Conservation (phyloP, 2,888 invertebrate species). For the Pharmacophagus antenor region DNA sequence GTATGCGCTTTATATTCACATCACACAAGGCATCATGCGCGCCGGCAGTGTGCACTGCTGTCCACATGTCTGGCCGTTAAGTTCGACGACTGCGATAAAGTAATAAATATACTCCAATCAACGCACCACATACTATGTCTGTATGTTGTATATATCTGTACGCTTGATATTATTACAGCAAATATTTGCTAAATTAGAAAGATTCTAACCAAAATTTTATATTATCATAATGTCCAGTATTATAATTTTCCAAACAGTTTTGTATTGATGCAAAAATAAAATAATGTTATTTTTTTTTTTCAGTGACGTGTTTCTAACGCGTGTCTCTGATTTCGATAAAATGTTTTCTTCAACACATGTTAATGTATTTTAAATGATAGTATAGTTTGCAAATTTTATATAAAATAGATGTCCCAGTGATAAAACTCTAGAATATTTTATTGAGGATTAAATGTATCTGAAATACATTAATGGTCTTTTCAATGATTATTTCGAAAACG, state of each 20-base stretch:
- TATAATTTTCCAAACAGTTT: too few species aligned
- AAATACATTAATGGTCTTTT: not conserved
- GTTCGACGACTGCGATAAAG: constrained; percentile 71
- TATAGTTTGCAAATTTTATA: constrained; percentile 7
- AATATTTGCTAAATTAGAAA: too few species aligned
- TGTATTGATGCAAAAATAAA: too few species aligned
- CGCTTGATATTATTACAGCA: too few species aligned
- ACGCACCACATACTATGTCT: constrained; percentile 2
- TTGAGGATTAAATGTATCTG: too few species aligned
- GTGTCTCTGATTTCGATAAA: not conserved
- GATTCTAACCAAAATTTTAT: too few species aligned
- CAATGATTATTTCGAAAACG: not conserved
- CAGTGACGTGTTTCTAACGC: not conserved
- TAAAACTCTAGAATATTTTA: too few species aligned
- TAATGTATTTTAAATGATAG: constrained; percentile 1
- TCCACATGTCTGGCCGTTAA: constrained; percentile 49
- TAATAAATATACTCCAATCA: constrained; percentile 54
- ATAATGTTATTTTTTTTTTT: not conserved
- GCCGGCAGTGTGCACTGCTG: constrained; percentile 4
- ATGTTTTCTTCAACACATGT: not conserved
- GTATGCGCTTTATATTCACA: not conserved
- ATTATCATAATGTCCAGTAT: too few species aligned
- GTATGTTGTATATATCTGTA: too few species aligned
- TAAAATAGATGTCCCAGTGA: constrained; percentile 1
- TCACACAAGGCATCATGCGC: not conserved